Base-by-base conservation (phyloP, 92 coral and sea anemone species). In the Paramuricea clavata region DNA sequence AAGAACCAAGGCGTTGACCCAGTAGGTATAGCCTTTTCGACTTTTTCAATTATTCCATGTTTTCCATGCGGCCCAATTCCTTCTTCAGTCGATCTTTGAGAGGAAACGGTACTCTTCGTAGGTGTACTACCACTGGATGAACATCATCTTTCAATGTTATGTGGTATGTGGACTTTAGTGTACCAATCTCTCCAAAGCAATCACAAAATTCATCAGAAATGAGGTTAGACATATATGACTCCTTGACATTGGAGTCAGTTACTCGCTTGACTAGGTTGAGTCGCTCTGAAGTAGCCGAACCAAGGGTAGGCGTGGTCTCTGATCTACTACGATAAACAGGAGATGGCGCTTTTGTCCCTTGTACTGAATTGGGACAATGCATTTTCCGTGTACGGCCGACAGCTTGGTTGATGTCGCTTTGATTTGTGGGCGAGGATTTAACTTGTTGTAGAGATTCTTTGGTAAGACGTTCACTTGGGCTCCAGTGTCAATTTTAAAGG, bases 401-500 rank as follows among this genome's bases (percentile, higher is more conserved):
- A 81, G 26, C 12, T 81, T 60, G 28, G 76, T 67, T 43, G 85
- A 30, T 60, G 87, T 69, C 21, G 17, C 43, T 26, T 82, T 44
- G 65, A 72, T 10, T 27, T 26, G 16, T 42, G 87, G 65, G 23
- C 49, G 78, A 67, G 87, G 43, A 9, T 27, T 30, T 39, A 39
- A 39, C 44, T 39, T 39, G 10, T 49, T 44, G 87, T 82, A 82
- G 62, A 34, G 12, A 49, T 69, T 44, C 65, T 82, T 82, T 15
- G 87, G 87, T 25, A 83, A 49, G 12, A 83, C 49, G 2, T 83
- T 83, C 28, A 83, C 81, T 50, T 83, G 87, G 52, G 69, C 79
- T 26, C 81, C 70, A 21, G 81, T 83, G 59, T 67, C 86, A 77
- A 80, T 73, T 44, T 86, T 60, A 41, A 59, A 61, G 26, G 39